Evolutionary conservation across 2,113 vertebrate genomes (phyloP).

Genomic region (Erythrocercus mccallii): DNA sequence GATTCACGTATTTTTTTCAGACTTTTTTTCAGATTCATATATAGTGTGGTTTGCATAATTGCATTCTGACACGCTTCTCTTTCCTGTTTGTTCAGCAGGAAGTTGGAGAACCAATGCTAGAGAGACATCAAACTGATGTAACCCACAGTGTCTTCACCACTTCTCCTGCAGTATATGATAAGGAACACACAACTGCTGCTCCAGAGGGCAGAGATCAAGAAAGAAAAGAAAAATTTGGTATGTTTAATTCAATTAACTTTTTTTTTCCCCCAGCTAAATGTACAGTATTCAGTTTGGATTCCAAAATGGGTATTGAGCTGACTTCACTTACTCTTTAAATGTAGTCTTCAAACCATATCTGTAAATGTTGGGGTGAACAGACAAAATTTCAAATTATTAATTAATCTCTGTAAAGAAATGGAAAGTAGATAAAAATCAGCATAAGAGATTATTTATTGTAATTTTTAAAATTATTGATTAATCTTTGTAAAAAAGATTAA

Average conservation of each 20-base stretch:
- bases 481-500: neutral
- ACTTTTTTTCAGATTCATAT: neutral
- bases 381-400: neutral
- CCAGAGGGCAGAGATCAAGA: conserved; percentile 2
- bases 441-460: neutral
- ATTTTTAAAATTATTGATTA: neutral
- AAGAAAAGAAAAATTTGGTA: conserved; percentile 73
- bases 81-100: conserved; percentile 96
- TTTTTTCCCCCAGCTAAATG: neutral
- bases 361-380: neutral
- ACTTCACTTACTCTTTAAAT: neutral
- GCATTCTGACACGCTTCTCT: conserved; percentile 61
- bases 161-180: conserved; percentile 2
- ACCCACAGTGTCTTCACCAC: conserved; percentile 15
- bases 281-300: neutral
- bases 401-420: neutral
- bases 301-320: neutral
- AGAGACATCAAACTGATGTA: conserved; percentile 62
- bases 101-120: conserved; percentile 71
- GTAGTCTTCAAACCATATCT: neutral
- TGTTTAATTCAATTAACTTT: neutral
- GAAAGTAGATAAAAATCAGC: neutral
- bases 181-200: neutral
- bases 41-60: conserved; percentile 47
- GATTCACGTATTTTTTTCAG: neutral